phyloP scores from a whole-genome alignment of 2,888 invertebrate species.

The Tanaodytes sp. region DNA sequence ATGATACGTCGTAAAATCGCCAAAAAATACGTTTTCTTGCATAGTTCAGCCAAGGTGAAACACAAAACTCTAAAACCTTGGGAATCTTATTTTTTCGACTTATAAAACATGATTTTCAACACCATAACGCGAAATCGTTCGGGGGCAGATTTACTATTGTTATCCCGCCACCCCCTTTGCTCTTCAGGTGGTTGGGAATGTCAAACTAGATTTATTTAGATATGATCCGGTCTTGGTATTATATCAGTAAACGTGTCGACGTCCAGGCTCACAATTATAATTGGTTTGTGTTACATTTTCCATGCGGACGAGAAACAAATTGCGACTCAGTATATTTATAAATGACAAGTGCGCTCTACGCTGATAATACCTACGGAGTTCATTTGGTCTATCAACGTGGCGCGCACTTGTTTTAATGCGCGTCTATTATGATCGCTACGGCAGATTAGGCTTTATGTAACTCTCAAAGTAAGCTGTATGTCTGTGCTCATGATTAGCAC shows the following conservation, averaged over 20 bases:
- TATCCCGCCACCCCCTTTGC: too few species aligned
- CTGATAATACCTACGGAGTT: constrained; percentile 55
- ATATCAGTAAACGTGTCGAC: constrained; percentile 53
- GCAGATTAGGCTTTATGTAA: constrained; percentile 48
- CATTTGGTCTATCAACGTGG: constrained; percentile 47
- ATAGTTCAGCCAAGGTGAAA: too few species aligned
- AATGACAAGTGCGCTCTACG: constrained; percentile 54
- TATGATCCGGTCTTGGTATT: too few species aligned
- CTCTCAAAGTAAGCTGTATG: constrained; percentile 28
- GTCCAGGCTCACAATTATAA: constrained; percentile 51
- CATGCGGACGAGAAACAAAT: constrained; percentile 23
- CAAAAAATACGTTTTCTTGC: too few species aligned
- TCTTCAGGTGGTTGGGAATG: constrained; percentile 9
- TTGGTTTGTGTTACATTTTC: constrained; percentile 35
- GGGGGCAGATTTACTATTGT: too few species aligned
- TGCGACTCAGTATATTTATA: constrained; percentile 63
- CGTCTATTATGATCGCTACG: constrained; percentile 43
- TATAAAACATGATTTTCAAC: too few species aligned
- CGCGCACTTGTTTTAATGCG: constrained; percentile 25
- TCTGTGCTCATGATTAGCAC: constrained; percentile 42
- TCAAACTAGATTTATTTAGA: too few species aligned
- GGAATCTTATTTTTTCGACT: too few species aligned
- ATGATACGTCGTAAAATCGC: too few species aligned
- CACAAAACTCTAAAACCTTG: too few species aligned
- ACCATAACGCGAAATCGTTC: too few species aligned